Base-by-base conservation (phyloP, 2,888 invertebrate species). In the Gortyna flavago region DNA sequence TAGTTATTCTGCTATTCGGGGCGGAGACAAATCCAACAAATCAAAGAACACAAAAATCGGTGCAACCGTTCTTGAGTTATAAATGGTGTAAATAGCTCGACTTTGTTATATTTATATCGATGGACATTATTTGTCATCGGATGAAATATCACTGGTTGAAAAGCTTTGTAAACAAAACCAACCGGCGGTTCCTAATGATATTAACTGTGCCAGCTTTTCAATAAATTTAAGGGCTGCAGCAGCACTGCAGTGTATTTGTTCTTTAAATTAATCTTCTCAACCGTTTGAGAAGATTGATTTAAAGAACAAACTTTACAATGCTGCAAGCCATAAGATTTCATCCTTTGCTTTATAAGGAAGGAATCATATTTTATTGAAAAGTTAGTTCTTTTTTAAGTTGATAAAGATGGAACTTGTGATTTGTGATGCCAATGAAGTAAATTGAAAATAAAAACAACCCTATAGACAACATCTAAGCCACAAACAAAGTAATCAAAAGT, bases 171-270 rank as follows among this genome's bases (percentile, higher is more conserved):
- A 74, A 80, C n/a, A 64, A 64, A 81, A 57, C 64, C 57, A 5
- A 68, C 38, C 5, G 9, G 35, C 3, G 9, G 44, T 64, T 65
- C 1, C 0, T 80, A 80, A 79, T 68, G 16, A 48, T 64, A 79
- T 79, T 73, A 64, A 21, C 74, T 57, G n/a, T 44, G 51, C n/a
- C 44, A 21, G 61, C 13, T 35, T 69, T 81, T 75, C 13, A 81
- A n/a, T 54, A 54, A 6, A 81, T 76, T 70, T 48, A 69, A 66
- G n/a, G 67, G 70, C 66, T 77, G 77, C 77, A 71, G 70, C 25
- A 38, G 35, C 0, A 48, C 18, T 67, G 64, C 68, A 18, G 38
- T 2, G 1, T 51, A 38, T 35, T 35, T 35, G 35, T 35, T 35
- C 35, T 35, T 35, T 35, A 35, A 35, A 35, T 35, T 35, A 35